Base-by-base conservation (phyloP, 1,140 invertebrate genomes). In the Ptiloglossa arizonensis region DNA sequence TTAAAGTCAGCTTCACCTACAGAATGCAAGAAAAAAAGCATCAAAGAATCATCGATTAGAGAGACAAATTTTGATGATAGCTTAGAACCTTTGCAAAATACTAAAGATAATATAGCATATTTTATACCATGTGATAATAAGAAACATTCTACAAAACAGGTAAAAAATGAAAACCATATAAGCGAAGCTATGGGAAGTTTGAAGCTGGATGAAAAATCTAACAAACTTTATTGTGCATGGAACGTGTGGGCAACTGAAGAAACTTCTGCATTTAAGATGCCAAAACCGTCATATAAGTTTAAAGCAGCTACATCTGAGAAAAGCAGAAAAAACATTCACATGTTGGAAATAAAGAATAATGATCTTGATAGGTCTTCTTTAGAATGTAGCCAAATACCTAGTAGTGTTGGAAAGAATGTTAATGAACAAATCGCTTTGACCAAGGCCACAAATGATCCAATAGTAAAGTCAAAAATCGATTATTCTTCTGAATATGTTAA, bases 81-180 rank as follows among this genome's bases (percentile, higher is more conserved):
- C 9, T 73, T 89, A 35, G 82, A 88, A 6, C 56, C 85, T 54
- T 76, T 85, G 1, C 83, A 88, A 59, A 81, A 74, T 64, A 79
- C 82, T 6, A 78, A 82, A 15, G 73, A 87, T 22, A 88, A 70
- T 8, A 78, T 87, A 9, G 67, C 85, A 9, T 87, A 83, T 1
- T 81, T 86, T 13, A 83, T 71, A 50, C 68, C 54, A 9, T 84
- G 79, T 19, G 79, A 79, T 29, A 82, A 77, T 35, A 86, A 85
- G 27, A 83, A 88, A 17, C 78, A 78, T n/a, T 24, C 60, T n/a
- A 13, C 29, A 5, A 78, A 29, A 24, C 83, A 89, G 67, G 81
- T 59, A 1, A 90, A 87, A 5, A 87, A 88, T 24, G 86, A 90
- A 4, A 77, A 90, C 32, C 75, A 89, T 17, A 66, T 91, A 0